Conservation (phyloP, 2,113 vertebrate genomes). For the Leptosomus discolor region DNA sequence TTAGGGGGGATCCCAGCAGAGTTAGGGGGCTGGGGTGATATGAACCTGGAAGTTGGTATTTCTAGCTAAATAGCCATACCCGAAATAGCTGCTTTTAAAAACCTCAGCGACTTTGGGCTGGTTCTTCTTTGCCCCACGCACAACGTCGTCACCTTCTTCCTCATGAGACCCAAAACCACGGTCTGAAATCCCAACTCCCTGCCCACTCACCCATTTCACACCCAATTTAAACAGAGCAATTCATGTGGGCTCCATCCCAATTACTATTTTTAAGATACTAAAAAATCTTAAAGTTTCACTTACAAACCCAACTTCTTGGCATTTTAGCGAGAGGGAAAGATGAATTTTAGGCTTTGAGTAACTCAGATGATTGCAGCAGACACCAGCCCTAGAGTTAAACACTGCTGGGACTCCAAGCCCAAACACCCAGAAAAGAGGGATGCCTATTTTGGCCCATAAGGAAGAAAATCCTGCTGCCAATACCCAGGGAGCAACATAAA, state of each 20-base stretch:
- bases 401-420: background rate
- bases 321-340: rapidly evolving
- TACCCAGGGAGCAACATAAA: background rate
- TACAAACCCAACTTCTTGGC: background rate
- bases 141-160: background rate
- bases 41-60: background rate
- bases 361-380: background rate
- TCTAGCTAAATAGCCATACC: rapidly evolving
- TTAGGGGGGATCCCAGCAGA: background rate
- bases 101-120: background rate
- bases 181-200: background rate
- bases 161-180: rapidly evolving
- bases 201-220: background rate
- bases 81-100: background rate
- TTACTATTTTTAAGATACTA: background rate
- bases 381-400: background rate
- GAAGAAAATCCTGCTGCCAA: background rate
- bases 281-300: background rate
- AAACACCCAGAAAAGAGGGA: background rate
- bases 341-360: background rate
- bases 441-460: background rate
- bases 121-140: background rate
- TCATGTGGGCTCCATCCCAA: background rate
- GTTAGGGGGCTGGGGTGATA: no score
- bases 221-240: background rate